These are phyloP conservation scores for Anguilla marmorata DNA, from an alignment of 2,797 vertebrate species.

Conservation along the genomic window DNA sequence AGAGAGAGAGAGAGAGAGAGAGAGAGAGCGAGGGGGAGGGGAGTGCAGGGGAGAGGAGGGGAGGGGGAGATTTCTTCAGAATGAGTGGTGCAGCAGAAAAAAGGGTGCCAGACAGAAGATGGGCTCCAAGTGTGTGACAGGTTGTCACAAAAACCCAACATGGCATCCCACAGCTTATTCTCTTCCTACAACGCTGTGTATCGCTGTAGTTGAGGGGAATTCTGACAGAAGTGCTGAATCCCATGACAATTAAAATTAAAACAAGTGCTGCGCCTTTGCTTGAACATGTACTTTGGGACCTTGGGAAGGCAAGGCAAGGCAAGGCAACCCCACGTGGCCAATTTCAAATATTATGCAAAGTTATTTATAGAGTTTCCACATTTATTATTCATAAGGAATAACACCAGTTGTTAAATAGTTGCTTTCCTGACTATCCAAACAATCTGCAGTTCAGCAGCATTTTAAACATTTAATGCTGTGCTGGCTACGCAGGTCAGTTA, in stretches of 20 bases:
- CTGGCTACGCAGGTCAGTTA: neutral
- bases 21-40: neutral
- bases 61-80: neutral
- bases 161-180: neutral
- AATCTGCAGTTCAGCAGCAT: neutral
- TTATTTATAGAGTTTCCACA: neutral
- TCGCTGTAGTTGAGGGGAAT: neutral
- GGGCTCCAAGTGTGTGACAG: neutral
- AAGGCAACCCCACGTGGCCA: neutral
- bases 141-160: neutral
- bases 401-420: neutral
- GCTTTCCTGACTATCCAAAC: neutral
- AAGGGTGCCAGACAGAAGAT: neutral
- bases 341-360: neutral
- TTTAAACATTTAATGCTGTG: neutral
- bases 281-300: neutral
- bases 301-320: neutral
- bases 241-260: neutral
- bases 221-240: neutral
- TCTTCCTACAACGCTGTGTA: neutral
- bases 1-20: neutral
- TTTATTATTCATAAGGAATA: neutral
- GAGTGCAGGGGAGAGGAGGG: neutral
- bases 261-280: neutral
- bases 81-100: neutral